Conservation (phyloP, 1,140 invertebrate genomes). For the Caenorhabditis tropicalis region DNA sequence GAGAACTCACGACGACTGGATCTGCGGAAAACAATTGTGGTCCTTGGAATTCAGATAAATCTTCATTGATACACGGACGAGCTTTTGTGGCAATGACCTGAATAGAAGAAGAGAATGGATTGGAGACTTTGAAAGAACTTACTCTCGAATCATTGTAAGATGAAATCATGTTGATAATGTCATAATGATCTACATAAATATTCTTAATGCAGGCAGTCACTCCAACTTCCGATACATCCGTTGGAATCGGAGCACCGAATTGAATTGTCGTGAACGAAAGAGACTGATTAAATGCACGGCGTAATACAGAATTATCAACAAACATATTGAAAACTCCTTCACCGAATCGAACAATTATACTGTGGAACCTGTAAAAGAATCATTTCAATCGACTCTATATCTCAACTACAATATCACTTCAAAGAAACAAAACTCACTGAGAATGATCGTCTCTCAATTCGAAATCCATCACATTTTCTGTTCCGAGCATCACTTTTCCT, state of each 20-base stretch:
- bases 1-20: background rate
- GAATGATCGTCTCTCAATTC: conserved; percentile 5
- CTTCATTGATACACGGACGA: background rate
- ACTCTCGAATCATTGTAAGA: conserved; percentile 36
- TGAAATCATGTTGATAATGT: conserved; percentile 18
- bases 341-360: background rate
- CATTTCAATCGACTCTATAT: too few species aligned
- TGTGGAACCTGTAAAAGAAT: conserved; percentile 29
- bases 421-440: background rate
- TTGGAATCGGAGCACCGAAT: conserved; percentile 34
- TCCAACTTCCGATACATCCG: conserved; percentile 40
- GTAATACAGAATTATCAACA: background rate
- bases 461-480: conserved; percentile 9
- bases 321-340: conserved; percentile 7
- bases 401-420: background rate
- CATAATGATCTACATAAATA: conserved; percentile 45
- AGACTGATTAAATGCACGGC: background rate
- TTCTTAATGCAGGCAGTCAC: conserved; percentile 44
- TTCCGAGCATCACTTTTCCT: conserved; percentile 36
- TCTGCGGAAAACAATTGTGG: conserved; percentile 7
- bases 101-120: background rate
- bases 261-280: background rate
- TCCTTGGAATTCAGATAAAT: conserved; percentile 12
- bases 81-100: background rate
- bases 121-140: background rate